phyloP scores from a whole-genome alignment of 2,113 vertebrate species.

The Eubucco bourcierii region DNA sequence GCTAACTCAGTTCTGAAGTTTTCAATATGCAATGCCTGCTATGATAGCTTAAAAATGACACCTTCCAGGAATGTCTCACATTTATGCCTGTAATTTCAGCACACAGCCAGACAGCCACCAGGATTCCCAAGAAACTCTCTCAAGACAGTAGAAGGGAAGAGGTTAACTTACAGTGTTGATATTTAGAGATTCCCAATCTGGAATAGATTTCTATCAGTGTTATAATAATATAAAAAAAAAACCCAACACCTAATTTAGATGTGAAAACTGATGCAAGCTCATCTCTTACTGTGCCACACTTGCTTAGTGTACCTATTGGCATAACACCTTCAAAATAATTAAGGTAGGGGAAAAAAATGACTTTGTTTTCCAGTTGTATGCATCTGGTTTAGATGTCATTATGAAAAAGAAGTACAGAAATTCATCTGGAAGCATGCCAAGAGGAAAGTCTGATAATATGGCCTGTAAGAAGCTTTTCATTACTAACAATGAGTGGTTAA shows the following conservation, averaged over 20 bases:
- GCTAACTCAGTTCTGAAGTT: constrained; percentile 19
- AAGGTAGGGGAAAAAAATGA: too few species aligned
- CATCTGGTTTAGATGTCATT: neutral
- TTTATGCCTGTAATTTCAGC: neutral
- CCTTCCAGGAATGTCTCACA: constrained; percentile 16
- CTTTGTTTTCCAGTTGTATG: too few species aligned
- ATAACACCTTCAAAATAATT: neutral
- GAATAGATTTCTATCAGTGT: neutral
- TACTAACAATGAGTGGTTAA: neutral
- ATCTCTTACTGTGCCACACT: neutral
- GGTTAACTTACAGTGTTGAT: neutral
- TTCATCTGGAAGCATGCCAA: neutral
- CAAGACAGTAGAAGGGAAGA: neutral
- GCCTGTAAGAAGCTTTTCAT: neutral
- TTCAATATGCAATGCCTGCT: neutral
- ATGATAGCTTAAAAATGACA: constrained; percentile 47
- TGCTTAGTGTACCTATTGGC: neutral
- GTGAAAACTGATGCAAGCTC: neutral
- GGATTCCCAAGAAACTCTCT: neutral
- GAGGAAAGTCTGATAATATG: neutral
- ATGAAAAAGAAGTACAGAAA: neutral
- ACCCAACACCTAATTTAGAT: neutral
- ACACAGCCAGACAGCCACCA: neutral
- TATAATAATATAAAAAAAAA: neutral
- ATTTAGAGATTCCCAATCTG: neutral